Conservation (phyloP, 2,888 invertebrate species). For the Luperina nickerlii region DNA sequence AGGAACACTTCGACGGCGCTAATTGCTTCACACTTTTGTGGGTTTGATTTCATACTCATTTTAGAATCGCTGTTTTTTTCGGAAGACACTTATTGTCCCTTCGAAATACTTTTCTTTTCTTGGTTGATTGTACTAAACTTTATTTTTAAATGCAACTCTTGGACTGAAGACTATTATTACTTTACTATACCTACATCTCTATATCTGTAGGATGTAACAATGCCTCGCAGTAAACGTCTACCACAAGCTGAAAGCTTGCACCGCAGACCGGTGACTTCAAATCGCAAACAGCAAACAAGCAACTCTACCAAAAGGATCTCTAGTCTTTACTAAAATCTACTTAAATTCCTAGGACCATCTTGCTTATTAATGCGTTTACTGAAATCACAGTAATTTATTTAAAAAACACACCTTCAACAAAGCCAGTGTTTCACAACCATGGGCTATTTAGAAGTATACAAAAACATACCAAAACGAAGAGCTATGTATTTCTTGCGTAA, state of each 20-base stretch:
- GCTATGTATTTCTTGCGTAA: conserved; percentile 66
- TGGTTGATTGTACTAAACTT: not conserved
- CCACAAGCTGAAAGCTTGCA: not conserved
- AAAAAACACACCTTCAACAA: not conserved
- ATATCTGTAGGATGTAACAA: not conserved
- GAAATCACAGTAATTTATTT: not conserved
- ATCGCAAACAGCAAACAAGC: not conserved
- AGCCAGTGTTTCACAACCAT: conserved; percentile 56
- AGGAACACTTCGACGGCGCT: conserved; percentile 73
- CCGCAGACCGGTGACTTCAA: not conserved
- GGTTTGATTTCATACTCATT: conserved; percentile 32
- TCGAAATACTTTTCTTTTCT: not conserved
- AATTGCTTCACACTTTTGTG: conserved; percentile 77
- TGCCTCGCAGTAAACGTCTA: not conserved
- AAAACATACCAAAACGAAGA: conserved; percentile 56
- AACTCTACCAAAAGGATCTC: not conserved
- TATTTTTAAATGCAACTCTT: not conserved
- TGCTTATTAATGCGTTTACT: not conserved
- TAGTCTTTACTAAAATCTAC: not conserved
- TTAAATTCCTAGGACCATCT: not conserved
- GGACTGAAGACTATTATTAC: not conserved
- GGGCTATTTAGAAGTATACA: conserved; percentile 47
- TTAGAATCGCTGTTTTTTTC: not conserved
- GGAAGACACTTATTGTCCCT: not conserved
- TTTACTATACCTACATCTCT: not conserved